Evolutionary conservation across 2,113 vertebrate species (phyloP), one percentile per base, ranked within the genome.

Genomic region (Sander vitreus): DNA sequence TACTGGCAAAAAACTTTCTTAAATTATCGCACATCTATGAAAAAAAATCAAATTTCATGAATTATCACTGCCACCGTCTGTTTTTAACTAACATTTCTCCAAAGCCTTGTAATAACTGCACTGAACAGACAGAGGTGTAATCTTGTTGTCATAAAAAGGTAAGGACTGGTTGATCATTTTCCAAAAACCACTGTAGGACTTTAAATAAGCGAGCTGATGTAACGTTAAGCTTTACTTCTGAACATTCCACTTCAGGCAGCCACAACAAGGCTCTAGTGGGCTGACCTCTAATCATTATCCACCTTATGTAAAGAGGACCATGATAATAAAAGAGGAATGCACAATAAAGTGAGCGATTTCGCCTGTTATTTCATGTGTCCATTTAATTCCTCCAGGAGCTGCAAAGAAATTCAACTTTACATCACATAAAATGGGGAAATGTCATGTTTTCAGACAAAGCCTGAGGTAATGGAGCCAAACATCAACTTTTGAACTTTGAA

Each of bases 321-420:
- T 79, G 53, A 84, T 71, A 91, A 91, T 89, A 91, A 94, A 92
- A 80, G 71, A 85, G 68, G 81, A 92, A 93, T 93, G 86, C 89
- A 88, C 85, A 90, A 45, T 18, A 16, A 33, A 54, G 51, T 63
- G 1, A 36, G 16, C 1, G n/a, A 74, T 63, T 18, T 51, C 9
- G 11, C 16, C 21, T 11, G 6, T 89, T 60, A 66, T 90, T 82
- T 76, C 36, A 84, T n/a, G 4, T 27, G n/a, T 77, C 18, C 3
- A 7, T 80, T 73, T 79, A 4, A 71, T 78, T 74, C 36, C 33
- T 73, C 3, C 62, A 76, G 71, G 36, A 59, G 51, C 18, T 39
- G 63, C 14, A 71, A 25, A 39, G 25, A 39, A 62, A 33, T 55
- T 43, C 48, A 43, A 5, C 58, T 69, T 18, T 8, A 5, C 72